Base-by-base conservation (phyloP, 2,888 invertebrate species). In the Yponomeuta evonymella region DNA sequence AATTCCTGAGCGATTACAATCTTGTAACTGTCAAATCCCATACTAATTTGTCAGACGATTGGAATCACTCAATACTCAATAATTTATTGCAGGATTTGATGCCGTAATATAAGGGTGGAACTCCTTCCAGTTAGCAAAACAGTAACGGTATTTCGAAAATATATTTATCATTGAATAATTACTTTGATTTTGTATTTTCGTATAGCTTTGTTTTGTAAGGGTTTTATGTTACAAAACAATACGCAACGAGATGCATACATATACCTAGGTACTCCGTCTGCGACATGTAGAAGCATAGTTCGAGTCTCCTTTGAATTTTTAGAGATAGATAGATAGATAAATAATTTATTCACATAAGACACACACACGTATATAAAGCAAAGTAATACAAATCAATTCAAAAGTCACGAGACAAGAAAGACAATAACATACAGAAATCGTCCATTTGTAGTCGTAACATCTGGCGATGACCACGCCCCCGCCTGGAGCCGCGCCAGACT, bases 401-500 rank as follows among this genome's bases (percentile, higher is more conserved):
- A 23, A 23, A 23, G 23, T 23, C 23, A 23, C 23, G 1, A 23
- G 0, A 23, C 23, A 23, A 23, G 23, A 23, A 23, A 23, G 23
- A 23, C 23, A 23, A 23, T 23, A 23, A 23, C 23, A 23, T 23
- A 23, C 23, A 23, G 23, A 23, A 23, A 23, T 67, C 8, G 67
- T 67, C 67, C 48, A 67, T 67, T 67, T 48, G 67, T 23, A 67
- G 67, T 67, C 67, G 67, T 67, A 67, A 67, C 67, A 67, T 67
- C 67, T 67, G 67, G 67, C 43, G 48, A 67, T 58, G 12, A 15
- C 12, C 51, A 9, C 51, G 15, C 51, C 15, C 51, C 51, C 15
- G 51, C 15, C 51, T 58, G 51, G 51, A 58, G 51, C 51, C 51
- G 51, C 51, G 51, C 51, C 51, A 58, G 51, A 15, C 12, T 58